Base-by-base conservation (phyloP, 2,113 vertebrate genomes). In the Notarius quadriscutis region DNA sequence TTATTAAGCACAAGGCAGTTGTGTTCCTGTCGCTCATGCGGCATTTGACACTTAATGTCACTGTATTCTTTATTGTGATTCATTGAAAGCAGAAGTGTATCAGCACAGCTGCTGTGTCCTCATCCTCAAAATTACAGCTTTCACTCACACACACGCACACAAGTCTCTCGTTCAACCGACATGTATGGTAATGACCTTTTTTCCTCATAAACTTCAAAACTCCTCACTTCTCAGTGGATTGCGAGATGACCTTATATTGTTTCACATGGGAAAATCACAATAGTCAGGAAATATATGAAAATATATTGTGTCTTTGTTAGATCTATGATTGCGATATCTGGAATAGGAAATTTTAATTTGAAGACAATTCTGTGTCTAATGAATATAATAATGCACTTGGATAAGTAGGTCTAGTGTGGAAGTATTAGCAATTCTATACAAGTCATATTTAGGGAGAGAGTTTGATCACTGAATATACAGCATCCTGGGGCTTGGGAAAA, bases 101-200 rank as follows among this genome's bases (percentile, higher is more conserved):
- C 75, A 79, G 84, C 84, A 63, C 75, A 79, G 84, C 79, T 87
- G 86, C 84, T 60, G 65, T 86, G 84, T 81, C 57, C 84, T 87
- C 79, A n/a, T 81, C 55, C 67, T 87, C 65, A 81, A 82, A 87
- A 82, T 87, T 86, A 86, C 84, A 86, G 74, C 84, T 65, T 86
- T 85, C 72, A 51, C 72, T 50, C 51, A 77, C 48, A 53, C 75
- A 51, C 84, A 79, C 69, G 48, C 84, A 63, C 58, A 30, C 48
- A 34, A 58, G 60, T 65, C 58, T 79, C 34, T 50, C 25, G 65
- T 60, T 63, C 78, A 81, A n/a, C 79, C 65, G 58, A 50, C 67
- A 81, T n/a, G 55, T 30, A 30, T 30, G 30, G 30, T 27, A 50
- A 82, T 74, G 78, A 82, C 86, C 65, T 87, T 86, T 86, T 58